These are phyloP conservation scores for Nothocercus julius DNA, from an alignment of 2,113 vertebrate species.

Conservation along the genomic window DNA sequence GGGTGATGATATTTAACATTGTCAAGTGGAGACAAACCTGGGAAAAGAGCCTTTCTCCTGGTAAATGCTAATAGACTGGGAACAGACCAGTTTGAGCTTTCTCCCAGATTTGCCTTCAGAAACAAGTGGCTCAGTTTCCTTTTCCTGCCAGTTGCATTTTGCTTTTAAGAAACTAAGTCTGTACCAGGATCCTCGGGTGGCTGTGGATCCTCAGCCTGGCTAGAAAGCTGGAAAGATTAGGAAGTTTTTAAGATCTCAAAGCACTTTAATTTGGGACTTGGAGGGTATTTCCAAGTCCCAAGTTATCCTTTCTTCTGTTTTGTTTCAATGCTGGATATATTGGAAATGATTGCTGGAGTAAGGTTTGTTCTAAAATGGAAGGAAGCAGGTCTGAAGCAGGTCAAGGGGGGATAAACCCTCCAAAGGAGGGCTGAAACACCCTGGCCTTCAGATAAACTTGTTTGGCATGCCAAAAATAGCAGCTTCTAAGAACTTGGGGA, in stretches of 20 bases:
- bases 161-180: background rate
- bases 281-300: background rate
- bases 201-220: background rate
- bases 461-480: background rate
- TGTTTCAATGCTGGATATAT: background rate
- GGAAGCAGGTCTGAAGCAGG: background rate
- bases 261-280: background rate
- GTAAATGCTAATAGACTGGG: background rate
- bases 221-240: background rate
- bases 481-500: background rate
- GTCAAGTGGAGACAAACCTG: background rate
- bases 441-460: background rate
- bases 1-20: background rate
- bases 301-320: background rate
- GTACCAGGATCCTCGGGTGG: background rate
- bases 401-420: background rate
- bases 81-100: background rate
- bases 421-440: background rate
- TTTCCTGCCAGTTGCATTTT: background rate
- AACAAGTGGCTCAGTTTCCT: background rate
- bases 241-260: background rate
- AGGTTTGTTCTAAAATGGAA: background rate
- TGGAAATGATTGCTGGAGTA: background rate
- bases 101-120: background rate
- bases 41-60: background rate